Conservation (phyloP, 2,888 invertebrate genomes). For the Hipparchia semele region DNA sequence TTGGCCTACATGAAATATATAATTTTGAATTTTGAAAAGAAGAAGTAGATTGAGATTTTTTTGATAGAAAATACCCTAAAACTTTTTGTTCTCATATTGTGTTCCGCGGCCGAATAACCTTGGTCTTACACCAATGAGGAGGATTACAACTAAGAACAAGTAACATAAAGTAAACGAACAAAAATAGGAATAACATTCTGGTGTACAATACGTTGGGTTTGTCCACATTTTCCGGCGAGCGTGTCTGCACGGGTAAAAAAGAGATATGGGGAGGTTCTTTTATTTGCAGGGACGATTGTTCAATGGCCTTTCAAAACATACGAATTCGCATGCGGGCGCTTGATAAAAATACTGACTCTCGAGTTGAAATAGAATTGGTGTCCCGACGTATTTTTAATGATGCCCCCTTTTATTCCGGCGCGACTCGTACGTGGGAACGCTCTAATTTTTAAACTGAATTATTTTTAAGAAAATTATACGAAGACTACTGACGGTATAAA, state of each 20-base stretch:
- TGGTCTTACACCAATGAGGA: background rate
- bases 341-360: slow-evolving; percentile 31
- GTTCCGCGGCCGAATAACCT: no score
- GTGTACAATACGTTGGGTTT: slow-evolving; percentile 21
- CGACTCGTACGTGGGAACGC: background rate
- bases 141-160: background rate
- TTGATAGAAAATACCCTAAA: no score
- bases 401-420: background rate
- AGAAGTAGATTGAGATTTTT: no score
- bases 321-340: slow-evolving; percentile 28
- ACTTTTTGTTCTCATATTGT: no score
- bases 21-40: no score
- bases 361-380: slow-evolving; percentile 16
- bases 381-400: slow-evolving; percentile 7
- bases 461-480: background rate
- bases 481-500: background rate
- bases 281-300: slow-evolving; percentile 33
- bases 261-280: slow-evolving; percentile 34
- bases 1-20: no score
- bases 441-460: background rate
- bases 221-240: slow-evolving; percentile 31
- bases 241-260: slow-evolving; percentile 34
- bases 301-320: slow-evolving; percentile 30
- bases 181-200: background rate
- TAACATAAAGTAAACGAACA: background rate